Percentiles rank a stretch among this genome's conserved stretches.
Evolutionary conservation across 2,797 vertebrate species (phyloP).

Genomic region (Galagoides demidoff): DNA sequence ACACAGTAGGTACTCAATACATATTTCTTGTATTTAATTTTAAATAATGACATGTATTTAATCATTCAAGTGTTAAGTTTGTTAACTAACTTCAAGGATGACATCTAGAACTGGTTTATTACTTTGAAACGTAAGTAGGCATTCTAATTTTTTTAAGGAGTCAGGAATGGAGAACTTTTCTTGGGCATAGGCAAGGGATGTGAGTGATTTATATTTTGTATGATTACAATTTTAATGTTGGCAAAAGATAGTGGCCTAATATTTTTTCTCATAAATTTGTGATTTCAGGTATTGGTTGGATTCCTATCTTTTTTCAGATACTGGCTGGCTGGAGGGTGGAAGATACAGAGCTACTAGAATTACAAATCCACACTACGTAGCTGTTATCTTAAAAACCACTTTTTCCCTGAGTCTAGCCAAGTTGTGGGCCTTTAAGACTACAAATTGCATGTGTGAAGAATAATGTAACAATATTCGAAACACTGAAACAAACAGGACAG

Average conservation of each 20-base stretch:
- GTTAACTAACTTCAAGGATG: neutral
- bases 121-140: neutral
- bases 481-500: neutral
- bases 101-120: neutral
- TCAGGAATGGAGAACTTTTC: neutral
- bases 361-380: neutral
- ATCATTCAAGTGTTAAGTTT: neutral
- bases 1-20: neutral
- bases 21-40: neutral
- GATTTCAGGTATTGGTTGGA: neutral
- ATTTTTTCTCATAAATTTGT: neutral
- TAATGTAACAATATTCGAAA: neutral
- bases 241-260: neutral
- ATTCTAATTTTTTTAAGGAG: neutral
- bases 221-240: neutral
- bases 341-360: neutral
- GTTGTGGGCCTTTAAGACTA: neutral
- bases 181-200: neutral
- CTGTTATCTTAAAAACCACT: neutral
- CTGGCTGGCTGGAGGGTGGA: neutral
- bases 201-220: neutral
- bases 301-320: neutral
- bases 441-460: neutral
- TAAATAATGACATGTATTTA: neutral
- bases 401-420: neutral